These are phyloP conservation scores for Erpobdella octoculata DNA, from an alignment of 2,888 invertebrate genomes.

Conservation along the genomic window DNA sequence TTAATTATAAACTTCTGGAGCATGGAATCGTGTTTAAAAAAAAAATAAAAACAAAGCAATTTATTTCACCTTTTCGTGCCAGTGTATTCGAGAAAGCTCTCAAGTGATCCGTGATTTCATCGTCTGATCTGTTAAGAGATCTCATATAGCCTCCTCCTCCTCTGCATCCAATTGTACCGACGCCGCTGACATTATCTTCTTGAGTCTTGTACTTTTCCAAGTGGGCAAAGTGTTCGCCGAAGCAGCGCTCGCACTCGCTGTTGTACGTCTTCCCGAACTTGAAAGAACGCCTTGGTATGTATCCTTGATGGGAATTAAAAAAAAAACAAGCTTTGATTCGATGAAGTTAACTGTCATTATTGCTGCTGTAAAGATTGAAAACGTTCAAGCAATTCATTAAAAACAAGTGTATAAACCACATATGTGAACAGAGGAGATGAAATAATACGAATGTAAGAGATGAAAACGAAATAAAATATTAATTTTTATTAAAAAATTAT, in stretches of 20 bases:
- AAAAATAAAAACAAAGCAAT: too few relatives aligned
- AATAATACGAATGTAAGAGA: too few relatives aligned
- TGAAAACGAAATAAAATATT: too few relatives aligned
- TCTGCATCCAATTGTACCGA: neutral
- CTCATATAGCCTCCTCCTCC: neutral
- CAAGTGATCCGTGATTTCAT: neutral
- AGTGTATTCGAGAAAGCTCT: neutral
- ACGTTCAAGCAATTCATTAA: too few relatives aligned
- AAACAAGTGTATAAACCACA: too few relatives aligned
- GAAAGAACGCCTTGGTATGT: slow-evolving; percentile 14
- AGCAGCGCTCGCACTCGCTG: neutral
- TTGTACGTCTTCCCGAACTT: slow-evolving; percentile 20
- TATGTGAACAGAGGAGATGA: too few relatives aligned
- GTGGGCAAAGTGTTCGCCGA: slow-evolving; percentile 10
- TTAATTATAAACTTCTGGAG: too few relatives aligned
- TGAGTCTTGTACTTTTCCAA: slow-evolving; percentile 11
- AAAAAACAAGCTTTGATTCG: too few relatives aligned
- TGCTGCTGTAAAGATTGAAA: too few relatives aligned
- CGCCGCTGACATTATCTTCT: neutral
- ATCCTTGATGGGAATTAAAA: slow-evolving; percentile 13
- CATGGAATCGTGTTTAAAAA: too few relatives aligned
- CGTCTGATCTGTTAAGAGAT: neutral
- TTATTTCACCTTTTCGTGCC: neutral
- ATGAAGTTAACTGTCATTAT: too few relatives aligned
- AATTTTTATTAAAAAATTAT: too few relatives aligned